Evolutionary conservation across 1,140 invertebrate genomes (phyloP), one percentile per base, ranked within the genome.

Genomic region (Cydia amplana): DNA sequence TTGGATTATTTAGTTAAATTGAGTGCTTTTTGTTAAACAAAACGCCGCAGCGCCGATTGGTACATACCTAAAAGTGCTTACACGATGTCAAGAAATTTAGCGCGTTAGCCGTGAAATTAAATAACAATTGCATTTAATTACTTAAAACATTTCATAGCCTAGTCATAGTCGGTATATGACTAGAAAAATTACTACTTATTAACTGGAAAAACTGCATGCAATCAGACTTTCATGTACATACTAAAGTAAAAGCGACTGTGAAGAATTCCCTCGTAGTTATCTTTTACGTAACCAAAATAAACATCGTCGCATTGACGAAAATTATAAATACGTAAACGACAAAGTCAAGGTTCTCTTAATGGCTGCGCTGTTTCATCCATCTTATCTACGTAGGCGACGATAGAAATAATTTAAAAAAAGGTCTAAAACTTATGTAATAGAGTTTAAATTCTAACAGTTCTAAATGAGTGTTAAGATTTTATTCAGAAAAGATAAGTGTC

Each of bases 291-390:
- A 64, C 40, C 36, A 55, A 80, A 85, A 85, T 83, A 85, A 83
- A 82, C 78, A 79, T 74, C 75, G 79, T n/a, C 28, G 14, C 65
- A 77, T 82, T 86, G 82, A 88, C 81, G 82, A 88, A 86, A 86
- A 87, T 86, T 83, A 87, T 87, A 70, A 70, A 90, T 86, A 90
- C 78, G 74, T 77, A 83, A 78, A 80, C 78, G 78, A 88, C 83
- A 85, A 88, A 88, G 84, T 89, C 86, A 90, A 89, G 83, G 83
- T 82, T 78, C 79, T 78, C 74, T 77, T 79, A 85, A 82, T 75
- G 63, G 76, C 55, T 76, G 63, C 77, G 78, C 76, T 75, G 73
- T 28, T 73, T 25, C 75, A 51, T 77, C 72, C 75, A 77, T 82
- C 81, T 81, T 78, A 81, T 80, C 75, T 79, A 78, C 75, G 65